These are phyloP conservation scores for Pipra filicauda DNA, from an alignment of 2,113 vertebrate species.

Conservation along the genomic window DNA sequence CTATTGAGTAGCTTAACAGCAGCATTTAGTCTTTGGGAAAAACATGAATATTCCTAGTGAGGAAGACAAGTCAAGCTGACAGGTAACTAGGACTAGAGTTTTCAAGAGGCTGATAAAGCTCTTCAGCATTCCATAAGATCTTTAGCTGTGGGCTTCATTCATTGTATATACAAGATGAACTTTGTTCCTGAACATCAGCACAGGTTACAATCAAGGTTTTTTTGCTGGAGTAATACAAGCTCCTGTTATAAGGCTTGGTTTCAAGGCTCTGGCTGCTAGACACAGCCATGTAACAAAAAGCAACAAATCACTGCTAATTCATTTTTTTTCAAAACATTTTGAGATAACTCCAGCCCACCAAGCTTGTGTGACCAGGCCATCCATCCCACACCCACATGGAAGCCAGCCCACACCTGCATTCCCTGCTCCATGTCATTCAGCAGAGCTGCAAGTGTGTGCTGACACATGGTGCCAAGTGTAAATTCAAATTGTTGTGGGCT, in stretches of 20 bases:
- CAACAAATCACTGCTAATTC: not conserved
- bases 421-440: not conserved
- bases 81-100: not conserved
- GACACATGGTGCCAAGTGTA: not conserved
- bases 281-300: not conserved
- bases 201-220: not conserved
- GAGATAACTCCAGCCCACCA: not conserved
- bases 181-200: not conserved
- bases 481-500: not conserved
- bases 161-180: not conserved
- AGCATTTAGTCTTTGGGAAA: not conserved
- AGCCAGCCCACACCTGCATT: not conserved
- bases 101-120: not conserved
- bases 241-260: not conserved
- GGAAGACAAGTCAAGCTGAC: not conserved
- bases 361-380: not conserved
- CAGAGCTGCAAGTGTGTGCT: not conserved
- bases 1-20: not conserved
- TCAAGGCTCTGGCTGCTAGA: not conserved
- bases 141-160: not conserved
- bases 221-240: not conserved
- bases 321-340: not conserved
- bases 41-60: not conserved
- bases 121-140: not conserved
- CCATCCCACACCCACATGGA: not conserved